Evolutionary conservation across 2,113 vertebrate species (phyloP).

Genomic region (Parus major): DNA sequence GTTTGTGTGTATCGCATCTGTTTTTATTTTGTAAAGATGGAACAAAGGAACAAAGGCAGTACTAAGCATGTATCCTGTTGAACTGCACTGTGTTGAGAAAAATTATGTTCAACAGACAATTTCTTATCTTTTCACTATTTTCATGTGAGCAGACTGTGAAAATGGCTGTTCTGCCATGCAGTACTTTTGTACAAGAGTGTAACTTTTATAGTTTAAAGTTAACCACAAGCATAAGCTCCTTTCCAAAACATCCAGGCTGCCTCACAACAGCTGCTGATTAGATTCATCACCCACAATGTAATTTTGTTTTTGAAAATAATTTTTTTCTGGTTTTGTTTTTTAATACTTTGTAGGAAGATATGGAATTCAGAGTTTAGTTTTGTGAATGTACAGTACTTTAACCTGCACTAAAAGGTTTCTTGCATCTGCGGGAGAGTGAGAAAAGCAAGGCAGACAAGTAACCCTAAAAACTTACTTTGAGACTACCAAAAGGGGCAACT

Average conservation of each 20-base stretch:
- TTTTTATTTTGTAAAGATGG: slow-evolving; percentile 61
- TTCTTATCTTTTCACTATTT: slow-evolving; percentile 51
- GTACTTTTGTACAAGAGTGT: slow-evolving; percentile 42
- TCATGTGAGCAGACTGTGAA: slow-evolving; percentile 65
- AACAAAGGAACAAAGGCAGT: slow-evolving; percentile 27
- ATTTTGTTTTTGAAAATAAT: slow-evolving; percentile 1
- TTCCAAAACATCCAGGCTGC: slow-evolving; percentile 23
- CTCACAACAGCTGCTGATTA: slow-evolving; percentile 20
- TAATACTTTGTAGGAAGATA: slow-evolving; percentile 27
- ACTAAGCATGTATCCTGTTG: slow-evolving; percentile 4
- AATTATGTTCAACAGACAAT: slow-evolving; percentile 38
- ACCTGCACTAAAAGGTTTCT: background rate
- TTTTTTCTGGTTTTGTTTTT: background rate
- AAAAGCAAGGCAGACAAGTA: slow-evolving; percentile 15
- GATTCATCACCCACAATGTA: background rate
- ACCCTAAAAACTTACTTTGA: background rate
- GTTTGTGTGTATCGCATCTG: slow-evolving; percentile 38
- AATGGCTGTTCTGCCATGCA: slow-evolving; percentile 46
- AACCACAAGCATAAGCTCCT: background rate
- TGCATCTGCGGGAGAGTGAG: background rate
- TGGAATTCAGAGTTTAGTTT: background rate
- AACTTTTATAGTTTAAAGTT: slow-evolving; percentile 2
- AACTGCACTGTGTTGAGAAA: slow-evolving; percentile 58
- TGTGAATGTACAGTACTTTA: slow-evolving; percentile 54
- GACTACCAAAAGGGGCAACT: slow-evolving; percentile 13